Conservation (phyloP, 2,797 vertebrate species). For the Chloroceryle inda region DNA sequence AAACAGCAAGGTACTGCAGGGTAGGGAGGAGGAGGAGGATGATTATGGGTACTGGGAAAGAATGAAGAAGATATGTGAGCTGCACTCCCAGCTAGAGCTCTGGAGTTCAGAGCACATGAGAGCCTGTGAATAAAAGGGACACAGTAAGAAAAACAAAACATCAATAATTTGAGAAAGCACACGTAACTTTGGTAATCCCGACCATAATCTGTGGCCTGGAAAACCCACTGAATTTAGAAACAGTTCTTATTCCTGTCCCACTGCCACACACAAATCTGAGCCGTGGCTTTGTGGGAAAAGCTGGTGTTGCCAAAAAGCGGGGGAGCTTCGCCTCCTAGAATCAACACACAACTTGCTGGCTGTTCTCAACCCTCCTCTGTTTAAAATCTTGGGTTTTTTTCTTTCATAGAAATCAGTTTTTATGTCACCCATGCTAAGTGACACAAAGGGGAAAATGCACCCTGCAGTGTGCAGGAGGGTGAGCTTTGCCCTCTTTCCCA, state of each 20-base stretch:
- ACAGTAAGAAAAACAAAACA: not conserved
- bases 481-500: not conserved
- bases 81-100: not conserved
- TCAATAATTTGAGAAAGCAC: not conserved
- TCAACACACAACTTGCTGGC: not conserved
- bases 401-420: not conserved
- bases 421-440: not conserved
- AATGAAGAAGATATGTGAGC: not conserved
- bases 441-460: not conserved
- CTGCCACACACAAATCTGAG: accelerated
- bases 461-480: not conserved
- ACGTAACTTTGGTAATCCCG: not conserved
- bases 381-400: not conserved
- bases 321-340: accelerated
- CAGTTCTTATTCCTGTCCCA: not conserved
- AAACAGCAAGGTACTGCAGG: constrained; percentile 70
- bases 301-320: not conserved
- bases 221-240: not conserved
- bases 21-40: not conserved
- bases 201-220: not conserved
- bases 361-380: not conserved
- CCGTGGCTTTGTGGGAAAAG: not conserved
- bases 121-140: not conserved
- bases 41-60: not conserved
- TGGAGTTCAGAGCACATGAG: not conserved